phyloP scores from a whole-genome alignment of 2,888 invertebrate species.

The Acanthosepion lycidas region DNA sequence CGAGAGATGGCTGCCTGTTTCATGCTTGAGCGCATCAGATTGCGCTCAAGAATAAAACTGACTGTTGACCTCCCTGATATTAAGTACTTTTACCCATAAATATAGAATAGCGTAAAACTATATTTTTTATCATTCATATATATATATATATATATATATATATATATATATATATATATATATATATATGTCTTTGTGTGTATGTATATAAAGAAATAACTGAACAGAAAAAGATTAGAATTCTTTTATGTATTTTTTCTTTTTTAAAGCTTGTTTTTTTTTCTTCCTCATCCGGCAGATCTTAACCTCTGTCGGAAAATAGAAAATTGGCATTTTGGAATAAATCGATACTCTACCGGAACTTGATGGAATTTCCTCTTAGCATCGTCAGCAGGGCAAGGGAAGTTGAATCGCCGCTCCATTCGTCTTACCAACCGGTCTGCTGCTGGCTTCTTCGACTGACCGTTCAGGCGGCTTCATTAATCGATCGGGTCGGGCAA shows the following conservation, averaged over 20 bases:
- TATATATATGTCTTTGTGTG: too few relatives aligned
- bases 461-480: slow-evolving; percentile 6
- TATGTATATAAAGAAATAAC: too few relatives aligned
- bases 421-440: background rate
- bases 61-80: too few relatives aligned
- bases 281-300: background rate
- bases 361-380: background rate
- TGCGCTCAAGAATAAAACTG: too few relatives aligned
- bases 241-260: background rate
- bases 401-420: background rate
- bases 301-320: slow-evolving; percentile 33
- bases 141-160: too few relatives aligned
- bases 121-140: too few relatives aligned
- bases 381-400: background rate
- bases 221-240: background rate
- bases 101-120: too few relatives aligned
- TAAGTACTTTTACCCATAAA: too few relatives aligned
- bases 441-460: background rate
- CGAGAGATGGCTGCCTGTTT: too few relatives aligned
- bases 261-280: background rate
- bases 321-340: slow-evolving; percentile 22
- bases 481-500: background rate
- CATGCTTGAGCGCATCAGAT: too few relatives aligned
- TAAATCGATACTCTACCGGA: background rate
- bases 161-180: too few relatives aligned